A percentile compares a stretch with the other conserved stretches of the same genome.
Evolutionary conservation across 64 coral and sea anemone species (phyloP).

Genomic region (Montipora cactus): DNA sequence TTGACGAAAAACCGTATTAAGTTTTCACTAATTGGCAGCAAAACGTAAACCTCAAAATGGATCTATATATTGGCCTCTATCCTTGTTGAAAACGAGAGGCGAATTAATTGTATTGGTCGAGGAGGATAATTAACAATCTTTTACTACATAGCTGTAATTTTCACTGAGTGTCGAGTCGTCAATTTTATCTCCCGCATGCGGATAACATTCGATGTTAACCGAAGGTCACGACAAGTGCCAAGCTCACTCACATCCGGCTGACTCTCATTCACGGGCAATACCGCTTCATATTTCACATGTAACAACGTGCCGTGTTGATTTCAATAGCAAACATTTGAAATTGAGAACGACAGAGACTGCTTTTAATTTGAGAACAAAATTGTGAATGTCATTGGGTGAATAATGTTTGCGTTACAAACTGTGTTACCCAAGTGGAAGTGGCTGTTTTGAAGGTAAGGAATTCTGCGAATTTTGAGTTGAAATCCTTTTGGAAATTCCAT

Average conservation of each 20-base stretch:
- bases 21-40: neutral
- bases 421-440: neutral
- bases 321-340: constrained; percentile 7
- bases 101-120: neutral
- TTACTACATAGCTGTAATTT: neutral
- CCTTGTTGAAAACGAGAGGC: neutral
- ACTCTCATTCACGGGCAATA: constrained; percentile 11
- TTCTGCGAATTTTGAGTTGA: constrained; percentile 17
- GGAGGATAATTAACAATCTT: neutral
- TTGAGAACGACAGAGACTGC: neutral
- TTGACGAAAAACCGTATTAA: too few relatives aligned
- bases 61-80: neutral
- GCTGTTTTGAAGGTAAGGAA: neutral
- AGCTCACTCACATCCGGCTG: constrained; percentile 12
- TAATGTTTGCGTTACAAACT: neutral
- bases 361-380: neutral
- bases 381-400: neutral
- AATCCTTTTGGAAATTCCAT: neutral
- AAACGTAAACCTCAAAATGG: neutral
- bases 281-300: constrained; percentile 22
- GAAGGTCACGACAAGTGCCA: neutral
- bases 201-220: neutral
- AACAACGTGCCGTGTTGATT: neutral
- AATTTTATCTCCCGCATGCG: constrained; percentile 4
- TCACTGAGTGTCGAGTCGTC: neutral